Conservation (phyloP, 1,140 invertebrate species). For the Cryptotermes secundus region DNA sequence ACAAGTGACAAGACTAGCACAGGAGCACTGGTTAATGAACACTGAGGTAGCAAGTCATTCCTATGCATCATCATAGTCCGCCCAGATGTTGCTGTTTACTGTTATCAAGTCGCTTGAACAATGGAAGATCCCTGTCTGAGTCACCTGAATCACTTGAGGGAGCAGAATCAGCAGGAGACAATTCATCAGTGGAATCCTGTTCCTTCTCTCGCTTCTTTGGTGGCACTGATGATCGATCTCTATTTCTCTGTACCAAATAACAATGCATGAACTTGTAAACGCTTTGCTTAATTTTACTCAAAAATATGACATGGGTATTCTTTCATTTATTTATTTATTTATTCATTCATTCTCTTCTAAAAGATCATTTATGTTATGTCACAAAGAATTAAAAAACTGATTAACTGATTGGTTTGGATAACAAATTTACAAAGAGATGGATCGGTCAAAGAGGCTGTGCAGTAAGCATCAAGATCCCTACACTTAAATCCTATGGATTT, state of each 20-base stretch:
- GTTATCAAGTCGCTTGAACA: conserved; percentile 37
- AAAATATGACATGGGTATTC: too few relatives aligned
- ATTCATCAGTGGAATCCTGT: conserved; percentile 27
- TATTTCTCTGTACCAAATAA: conserved; percentile 9
- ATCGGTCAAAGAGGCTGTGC: too few relatives aligned
- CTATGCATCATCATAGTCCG: neutral
- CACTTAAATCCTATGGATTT: too few relatives aligned
- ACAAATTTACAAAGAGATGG: too few relatives aligned
- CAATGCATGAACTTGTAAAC: neutral
- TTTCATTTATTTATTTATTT: too few relatives aligned
- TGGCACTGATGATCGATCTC: conserved; percentile 31
- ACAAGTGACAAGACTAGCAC: neutral
- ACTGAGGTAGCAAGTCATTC: neutral
- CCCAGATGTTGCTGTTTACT: neutral
- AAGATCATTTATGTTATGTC: too few relatives aligned
- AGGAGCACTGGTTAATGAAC: neutral
- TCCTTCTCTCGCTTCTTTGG: conserved; percentile 33
- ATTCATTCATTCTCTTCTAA: too few relatives aligned
- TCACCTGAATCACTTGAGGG: conserved; percentile 39
- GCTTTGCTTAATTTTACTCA: too few relatives aligned
- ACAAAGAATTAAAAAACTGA: too few relatives aligned
- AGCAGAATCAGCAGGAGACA: conserved; percentile 33
- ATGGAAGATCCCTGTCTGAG: conserved; percentile 41
- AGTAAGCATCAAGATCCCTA: too few relatives aligned
- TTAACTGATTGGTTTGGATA: too few relatives aligned